phyloP scores from a whole-genome alignment of 2,888 invertebrate species.

The Tubulanus polymorphus region DNA sequence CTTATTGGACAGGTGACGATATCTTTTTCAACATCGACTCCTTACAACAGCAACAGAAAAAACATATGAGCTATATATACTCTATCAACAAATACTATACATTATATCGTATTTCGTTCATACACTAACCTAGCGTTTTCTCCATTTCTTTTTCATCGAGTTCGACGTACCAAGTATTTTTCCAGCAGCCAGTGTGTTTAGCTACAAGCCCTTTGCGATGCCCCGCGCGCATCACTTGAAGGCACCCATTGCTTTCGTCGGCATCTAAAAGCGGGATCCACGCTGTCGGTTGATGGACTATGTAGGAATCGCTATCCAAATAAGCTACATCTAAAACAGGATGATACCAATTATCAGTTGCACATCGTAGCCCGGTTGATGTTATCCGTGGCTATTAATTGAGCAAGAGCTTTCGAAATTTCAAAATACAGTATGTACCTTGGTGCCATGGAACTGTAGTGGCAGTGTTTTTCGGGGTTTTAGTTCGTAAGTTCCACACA shows the following conservation, averaged over 20 bases:
- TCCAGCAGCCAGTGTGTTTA: conserved; percentile 41
- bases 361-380: too few species aligned
- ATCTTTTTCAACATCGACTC: conserved; percentile 35
- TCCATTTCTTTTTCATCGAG: conserved; percentile 44
- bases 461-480: conserved; percentile 29
- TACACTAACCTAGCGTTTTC: conserved; percentile 33
- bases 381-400: too few species aligned
- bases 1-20: conserved; percentile 35
- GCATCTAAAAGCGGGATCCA: conserved; percentile 33
- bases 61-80: too few species aligned
- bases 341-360: too few species aligned
- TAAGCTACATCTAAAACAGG: conserved; percentile 28
- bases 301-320: conserved; percentile 24
- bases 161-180: conserved; percentile 47
- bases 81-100: too few species aligned
- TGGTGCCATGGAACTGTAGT: conserved; percentile 42
- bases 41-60: too few species aligned
- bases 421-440: conserved; percentile 16
- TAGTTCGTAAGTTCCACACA: conserved; percentile 38
- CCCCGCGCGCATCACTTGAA: conserved; percentile 37
- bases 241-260: conserved; percentile 21
- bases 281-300: conserved; percentile 21
- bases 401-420: too few species aligned
- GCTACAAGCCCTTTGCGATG: conserved; percentile 40
- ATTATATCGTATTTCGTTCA: neutral